phyloP scores from a whole-genome alignment of 2,888 invertebrate species.

The Camponotus fellah region DNA sequence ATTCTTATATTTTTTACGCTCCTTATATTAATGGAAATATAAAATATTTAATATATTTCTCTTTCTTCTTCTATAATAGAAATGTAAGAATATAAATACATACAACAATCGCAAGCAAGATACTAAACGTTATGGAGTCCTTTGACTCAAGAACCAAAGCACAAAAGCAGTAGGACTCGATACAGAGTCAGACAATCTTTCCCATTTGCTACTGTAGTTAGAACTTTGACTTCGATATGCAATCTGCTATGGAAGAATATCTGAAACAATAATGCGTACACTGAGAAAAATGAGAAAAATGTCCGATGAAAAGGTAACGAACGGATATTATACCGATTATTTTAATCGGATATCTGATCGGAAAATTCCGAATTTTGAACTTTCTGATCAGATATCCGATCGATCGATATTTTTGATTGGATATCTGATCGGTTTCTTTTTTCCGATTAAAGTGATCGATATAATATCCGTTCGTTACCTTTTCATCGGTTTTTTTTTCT shows the following conservation, averaged over 20 bases:
- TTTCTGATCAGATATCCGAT: no score
- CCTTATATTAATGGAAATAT: background rate
- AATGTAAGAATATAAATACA: background rate
- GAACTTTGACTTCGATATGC: slow-evolving; percentile 10
- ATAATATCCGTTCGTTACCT: no score
- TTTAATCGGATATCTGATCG: no score
- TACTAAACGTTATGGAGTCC: slow-evolving; percentile 22
- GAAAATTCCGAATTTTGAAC: no score
- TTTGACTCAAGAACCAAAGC: slow-evolving; percentile 15
- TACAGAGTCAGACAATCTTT: slow-evolving; percentile 46
- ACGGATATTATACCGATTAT: no score
- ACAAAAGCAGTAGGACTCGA: slow-evolving; percentile 41
- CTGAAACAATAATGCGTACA: slow-evolving; percentile 3
- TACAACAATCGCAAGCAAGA: background rate
- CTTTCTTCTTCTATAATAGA: background rate
- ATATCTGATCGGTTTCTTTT: no score
- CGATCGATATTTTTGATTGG: no score
- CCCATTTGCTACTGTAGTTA: slow-evolving; percentile 35
- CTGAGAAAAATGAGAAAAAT: no score
- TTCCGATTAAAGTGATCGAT: no score
- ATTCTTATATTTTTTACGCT: background rate
- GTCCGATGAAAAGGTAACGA: no score
- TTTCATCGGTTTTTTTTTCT: no score
- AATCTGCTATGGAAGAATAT: slow-evolving; percentile 14
- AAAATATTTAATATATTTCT: slow-evolving; percentile 1